phyloP scores from a whole-genome alignment of 2,113 vertebrate genomes.

The Globicephala melas region DNA sequence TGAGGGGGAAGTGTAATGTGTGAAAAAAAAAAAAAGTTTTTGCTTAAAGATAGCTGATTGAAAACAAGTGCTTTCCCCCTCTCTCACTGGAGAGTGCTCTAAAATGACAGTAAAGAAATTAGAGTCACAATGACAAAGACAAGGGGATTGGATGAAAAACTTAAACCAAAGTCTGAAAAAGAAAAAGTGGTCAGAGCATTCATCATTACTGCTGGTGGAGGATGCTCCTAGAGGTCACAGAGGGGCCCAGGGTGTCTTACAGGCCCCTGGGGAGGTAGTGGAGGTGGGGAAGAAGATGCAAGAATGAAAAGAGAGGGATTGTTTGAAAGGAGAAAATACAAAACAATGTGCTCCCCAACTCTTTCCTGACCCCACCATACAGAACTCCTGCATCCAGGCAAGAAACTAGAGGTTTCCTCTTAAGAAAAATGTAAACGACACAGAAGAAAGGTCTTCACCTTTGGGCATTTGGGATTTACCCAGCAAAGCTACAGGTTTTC shows the following conservation, averaged over 20 bases:
- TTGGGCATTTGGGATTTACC: not conserved
- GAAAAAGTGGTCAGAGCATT: not conserved
- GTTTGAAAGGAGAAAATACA: not conserved
- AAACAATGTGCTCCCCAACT: not conserved
- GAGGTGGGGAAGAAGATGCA: not conserved
- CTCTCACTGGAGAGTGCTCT: not conserved
- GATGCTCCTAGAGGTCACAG: not conserved
- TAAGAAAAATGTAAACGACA: not conserved
- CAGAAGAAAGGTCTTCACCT: not conserved
- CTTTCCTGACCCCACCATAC: not conserved
- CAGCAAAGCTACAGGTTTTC: not conserved
- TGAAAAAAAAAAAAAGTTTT: not conserved
- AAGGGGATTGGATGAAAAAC: not conserved
- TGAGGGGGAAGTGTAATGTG: too few relatives aligned
- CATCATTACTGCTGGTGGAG: not conserved
- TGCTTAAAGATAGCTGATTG: not conserved
- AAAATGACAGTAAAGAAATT: not conserved
- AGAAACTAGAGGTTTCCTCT: not conserved
- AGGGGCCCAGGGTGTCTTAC: not conserved
- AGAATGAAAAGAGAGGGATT: not conserved
- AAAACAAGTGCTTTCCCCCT: not conserved
- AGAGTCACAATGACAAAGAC: not conserved
- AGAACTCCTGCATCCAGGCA: not conserved
- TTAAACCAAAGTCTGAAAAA: not conserved
- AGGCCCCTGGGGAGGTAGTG: not conserved